Evolutionary conservation across 1,140 invertebrate genomes (phyloP).

Genomic region (Rhagoletis zephyria): DNA sequence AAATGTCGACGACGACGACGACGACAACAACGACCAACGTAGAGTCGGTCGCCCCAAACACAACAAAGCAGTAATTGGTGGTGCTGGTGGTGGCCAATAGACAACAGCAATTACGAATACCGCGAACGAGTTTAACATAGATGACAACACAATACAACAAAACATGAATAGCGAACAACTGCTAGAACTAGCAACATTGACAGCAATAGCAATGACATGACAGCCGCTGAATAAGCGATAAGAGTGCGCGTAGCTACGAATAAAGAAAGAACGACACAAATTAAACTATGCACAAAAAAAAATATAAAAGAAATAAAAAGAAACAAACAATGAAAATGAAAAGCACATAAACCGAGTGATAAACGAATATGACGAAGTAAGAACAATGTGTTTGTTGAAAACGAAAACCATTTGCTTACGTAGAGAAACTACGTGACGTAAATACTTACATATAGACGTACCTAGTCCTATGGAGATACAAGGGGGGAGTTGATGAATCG

Average conservation of each 20-base stretch:
- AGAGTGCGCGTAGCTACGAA: neutral
- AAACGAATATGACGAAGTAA: constrained; percentile 1
- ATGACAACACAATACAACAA: constrained; percentile 7
- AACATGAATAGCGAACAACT: neutral
- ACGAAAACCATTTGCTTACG: neutral
- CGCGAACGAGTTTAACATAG: constrained; percentile 37
- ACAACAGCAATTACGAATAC: too few relatives aligned
- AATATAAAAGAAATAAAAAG: neutral
- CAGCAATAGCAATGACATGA: constrained; percentile 24
- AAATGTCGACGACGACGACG: neutral
- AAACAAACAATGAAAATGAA: neutral
- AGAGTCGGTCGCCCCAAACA: too few relatives aligned
- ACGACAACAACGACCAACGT: too few relatives aligned
- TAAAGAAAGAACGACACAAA: neutral
- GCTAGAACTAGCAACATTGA: constrained; percentile 21
- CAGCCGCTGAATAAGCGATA: constrained; percentile 7
- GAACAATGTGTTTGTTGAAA: constrained; percentile 2
- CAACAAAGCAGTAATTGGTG: too few relatives aligned
- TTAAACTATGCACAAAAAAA: neutral
- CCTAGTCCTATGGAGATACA: too few relatives aligned
- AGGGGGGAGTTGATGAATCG: too few relatives aligned
- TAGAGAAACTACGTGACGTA: too few relatives aligned
- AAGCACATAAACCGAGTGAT: neutral
- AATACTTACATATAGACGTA: too few relatives aligned
- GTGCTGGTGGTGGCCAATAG: too few relatives aligned